Conservation (phyloP, 2,888 invertebrate genomes). For the Lycaena phlaeas region DNA sequence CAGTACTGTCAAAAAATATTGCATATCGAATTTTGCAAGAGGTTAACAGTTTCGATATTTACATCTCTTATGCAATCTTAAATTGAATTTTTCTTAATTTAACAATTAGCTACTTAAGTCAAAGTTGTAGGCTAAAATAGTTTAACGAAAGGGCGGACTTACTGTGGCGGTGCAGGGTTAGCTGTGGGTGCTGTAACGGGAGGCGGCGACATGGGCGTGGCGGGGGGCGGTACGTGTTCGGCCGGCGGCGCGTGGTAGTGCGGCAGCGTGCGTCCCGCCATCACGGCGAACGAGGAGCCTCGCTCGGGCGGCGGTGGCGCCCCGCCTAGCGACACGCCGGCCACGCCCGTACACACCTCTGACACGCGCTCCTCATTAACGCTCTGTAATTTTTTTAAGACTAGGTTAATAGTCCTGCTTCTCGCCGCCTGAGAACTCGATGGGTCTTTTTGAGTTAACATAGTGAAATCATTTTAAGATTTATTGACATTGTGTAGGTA, state of each 20-base stretch:
- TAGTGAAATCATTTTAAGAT: too few species aligned
- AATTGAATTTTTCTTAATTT: too few species aligned
- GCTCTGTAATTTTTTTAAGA: constrained; percentile 18
- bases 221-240: constrained; percentile 47
- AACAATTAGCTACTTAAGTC: too few species aligned
- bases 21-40: too few species aligned
- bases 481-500: constrained; percentile 15
- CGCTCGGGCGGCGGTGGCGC: constrained; percentile 87
- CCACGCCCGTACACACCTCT: constrained; percentile 28
- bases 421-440: too few species aligned
- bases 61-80: too few species aligned
- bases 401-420: too few species aligned
- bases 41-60: too few species aligned
- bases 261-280: constrained; percentile 74
- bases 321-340: constrained; percentile 17
- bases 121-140: too few species aligned
- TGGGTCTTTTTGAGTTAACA: too few species aligned
- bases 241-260: constrained; percentile 24
- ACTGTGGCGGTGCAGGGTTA: constrained; percentile 32
- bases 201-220: constrained; percentile 64
- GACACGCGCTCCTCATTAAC: constrained; percentile 30
- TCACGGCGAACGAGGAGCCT: constrained; percentile 89
- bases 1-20: too few species aligned
- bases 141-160: constrained; percentile 16
- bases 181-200: constrained; percentile 45